Evolutionary conservation across 2,797 vertebrate species (phyloP), one percentile per base, ranked within the genome.

Genomic region (Pangasius krempfi): DNA sequence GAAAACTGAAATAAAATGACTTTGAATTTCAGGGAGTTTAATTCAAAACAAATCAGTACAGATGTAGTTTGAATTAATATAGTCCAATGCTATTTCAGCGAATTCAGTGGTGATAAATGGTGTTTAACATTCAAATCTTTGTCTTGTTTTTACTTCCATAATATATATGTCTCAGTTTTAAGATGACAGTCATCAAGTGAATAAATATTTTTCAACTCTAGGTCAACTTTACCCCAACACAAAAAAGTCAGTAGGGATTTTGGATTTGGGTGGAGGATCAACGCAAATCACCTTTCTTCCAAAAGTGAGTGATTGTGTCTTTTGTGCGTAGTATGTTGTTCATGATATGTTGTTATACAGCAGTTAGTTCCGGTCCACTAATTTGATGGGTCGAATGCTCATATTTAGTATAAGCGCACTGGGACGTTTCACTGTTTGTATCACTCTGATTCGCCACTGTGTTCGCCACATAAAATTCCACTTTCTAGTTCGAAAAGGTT

Each of bases 221-320:
- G 99, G 97, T 94, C 97, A 97, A 91, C 94, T 99, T 89, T 94
- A 95, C 58, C 91, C 94, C 86, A 94, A 92, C 72, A 94, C 91
- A 80, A 94, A 94, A 92, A 92, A 92, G 82, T 97, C 96, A 56
- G 92, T 96, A 89, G 97, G 97, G 30, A 98, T 93, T 89, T 92
- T 98, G 93, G 97, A 98, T 92, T 92, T 98, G 88, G 97, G 97
- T 83, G 97, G 97, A 90, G 97, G 96, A 84, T 98, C 97, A 84
- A 97, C 97, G 40, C 97, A 98, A 90, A 97, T 98, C 91, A 97
- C 97, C 0, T 98, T 98, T 87, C 95, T 97, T 88, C 98, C 95
- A 85, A 94, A 95, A 97, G 99, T 99, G 89, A 95, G 93, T 88
- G 33, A 50, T 7, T 40, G 1, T 80, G 47, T 37, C 44, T 79